Conservation (phyloP, 35 echinoderm and acorn worm genomes). For the Ptychodera flava region DNA sequence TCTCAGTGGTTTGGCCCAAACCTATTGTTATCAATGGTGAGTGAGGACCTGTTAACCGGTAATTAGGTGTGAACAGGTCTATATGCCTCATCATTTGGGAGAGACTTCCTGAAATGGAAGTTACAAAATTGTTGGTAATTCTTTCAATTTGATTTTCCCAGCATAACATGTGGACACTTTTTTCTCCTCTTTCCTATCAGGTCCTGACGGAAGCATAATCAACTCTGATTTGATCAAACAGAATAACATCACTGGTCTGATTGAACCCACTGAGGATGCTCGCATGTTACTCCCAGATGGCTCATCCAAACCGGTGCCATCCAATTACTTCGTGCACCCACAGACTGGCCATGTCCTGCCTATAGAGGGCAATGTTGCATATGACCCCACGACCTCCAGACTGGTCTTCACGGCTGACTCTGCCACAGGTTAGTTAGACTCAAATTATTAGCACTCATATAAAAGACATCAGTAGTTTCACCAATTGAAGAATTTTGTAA, state of each 20-base stretch:
- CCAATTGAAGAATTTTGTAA: background rate
- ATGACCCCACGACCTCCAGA: slow-evolving; percentile 70
- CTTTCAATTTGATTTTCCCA: no score
- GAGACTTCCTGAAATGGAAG: no score
- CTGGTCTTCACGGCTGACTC: slow-evolving; percentile 74
- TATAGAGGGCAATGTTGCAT: slow-evolving; percentile 83
- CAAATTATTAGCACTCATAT: slow-evolving; percentile 2
- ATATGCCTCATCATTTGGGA: no score
- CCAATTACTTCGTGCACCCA: slow-evolving; percentile 79
- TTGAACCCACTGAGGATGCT: slow-evolving; percentile 67
- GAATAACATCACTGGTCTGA: slow-evolving; percentile 61
- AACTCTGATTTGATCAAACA: slow-evolving; percentile 58
- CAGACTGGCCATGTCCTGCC: slow-evolving; percentile 71
- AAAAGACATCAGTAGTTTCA: background rate
- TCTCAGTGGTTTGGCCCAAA: no score
- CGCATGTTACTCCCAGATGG: slow-evolving; percentile 54
- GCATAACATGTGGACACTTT: no score
- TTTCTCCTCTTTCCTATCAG: no score
- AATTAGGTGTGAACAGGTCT: no score
- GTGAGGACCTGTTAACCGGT: no score
- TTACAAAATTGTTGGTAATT: no score
- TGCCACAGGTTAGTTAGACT: slow-evolving; percentile 31
- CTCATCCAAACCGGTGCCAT: slow-evolving; percentile 32
- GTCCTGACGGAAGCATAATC: slow-evolving; percentile 54
- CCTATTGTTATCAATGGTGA: no score